Evolutionary conservation across 2,797 vertebrate species (phyloP).

Genomic region (Hippoglossus hippoglossus): DNA sequence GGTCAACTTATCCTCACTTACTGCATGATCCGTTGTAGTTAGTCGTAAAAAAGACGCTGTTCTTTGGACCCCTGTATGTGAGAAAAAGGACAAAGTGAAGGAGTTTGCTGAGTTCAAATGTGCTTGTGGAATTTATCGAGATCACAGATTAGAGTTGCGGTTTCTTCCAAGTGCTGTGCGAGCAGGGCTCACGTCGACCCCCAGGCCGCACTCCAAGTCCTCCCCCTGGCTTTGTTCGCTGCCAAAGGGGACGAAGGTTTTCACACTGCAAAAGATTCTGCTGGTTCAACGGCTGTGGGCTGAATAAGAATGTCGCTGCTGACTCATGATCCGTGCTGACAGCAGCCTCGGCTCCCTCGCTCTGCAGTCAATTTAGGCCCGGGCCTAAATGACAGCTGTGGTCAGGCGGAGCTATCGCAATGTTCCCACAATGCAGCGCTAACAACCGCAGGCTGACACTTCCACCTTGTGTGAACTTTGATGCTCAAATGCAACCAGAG

Average conservation of each 20-base stretch:
- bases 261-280: conserved; percentile 53
- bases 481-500: conserved; percentile 43
- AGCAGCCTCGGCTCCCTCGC: conserved; percentile 45
- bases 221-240: conserved; percentile 32
- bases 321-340: conserved; percentile 67
- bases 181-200: conserved; percentile 27
- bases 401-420: conserved; percentile 48
- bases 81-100: conserved; percentile 29
- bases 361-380: conserved; percentile 46
- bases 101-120: conserved; percentile 38
- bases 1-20: conserved; percentile 80
- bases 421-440: conserved; percentile 66
- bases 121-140: conserved; percentile 51
- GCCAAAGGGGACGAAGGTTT: conserved; percentile 56
- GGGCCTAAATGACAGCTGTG: conserved; percentile 64
- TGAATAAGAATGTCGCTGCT: conserved; percentile 61
- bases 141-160: conserved; percentile 53
- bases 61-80: conserved; percentile 85
- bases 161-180: conserved; percentile 41
- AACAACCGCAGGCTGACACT: conserved; percentile 63
- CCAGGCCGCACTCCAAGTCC: conserved; percentile 27
- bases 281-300: conserved; percentile 53
- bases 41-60: conserved; percentile 90
- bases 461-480: conserved; percentile 60
- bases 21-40: conserved; percentile 91